These are phyloP conservation scores for Mesitornis unicolor DNA, from an alignment of 2,113 vertebrate genomes.

Conservation along the genomic window DNA sequence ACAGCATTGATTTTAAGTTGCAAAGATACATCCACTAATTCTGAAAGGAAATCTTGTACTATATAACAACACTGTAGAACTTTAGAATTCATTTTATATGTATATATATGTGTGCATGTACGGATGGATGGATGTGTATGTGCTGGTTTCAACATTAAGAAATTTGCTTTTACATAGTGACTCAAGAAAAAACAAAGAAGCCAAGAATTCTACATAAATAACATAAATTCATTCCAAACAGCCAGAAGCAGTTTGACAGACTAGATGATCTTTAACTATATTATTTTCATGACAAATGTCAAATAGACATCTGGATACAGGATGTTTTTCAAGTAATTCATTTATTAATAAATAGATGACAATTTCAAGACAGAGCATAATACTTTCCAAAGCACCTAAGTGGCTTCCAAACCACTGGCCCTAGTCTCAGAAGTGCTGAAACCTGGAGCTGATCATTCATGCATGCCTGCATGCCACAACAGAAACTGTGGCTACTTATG, in stretches of 20 bases:
- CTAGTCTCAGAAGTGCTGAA: not conserved
- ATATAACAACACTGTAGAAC: not conserved
- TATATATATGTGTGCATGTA: accelerated
- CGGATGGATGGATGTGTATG: not conserved
- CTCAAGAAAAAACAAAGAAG: not conserved
- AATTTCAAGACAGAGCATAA: not conserved
- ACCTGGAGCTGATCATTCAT: accelerated
- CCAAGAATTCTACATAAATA: not conserved
- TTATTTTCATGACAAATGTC: not conserved
- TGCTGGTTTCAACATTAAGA: not conserved
- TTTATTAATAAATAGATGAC: not conserved
- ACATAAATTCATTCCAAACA: not conserved
- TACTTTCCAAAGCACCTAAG: not conserved
- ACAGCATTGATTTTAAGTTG: not conserved
- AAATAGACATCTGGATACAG: not conserved
- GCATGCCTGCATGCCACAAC: not conserved
- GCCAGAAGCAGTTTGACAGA: not conserved
- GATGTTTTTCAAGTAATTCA: not conserved
- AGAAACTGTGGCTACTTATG: not conserved
- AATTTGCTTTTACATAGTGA: not conserved
- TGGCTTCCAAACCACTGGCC: not conserved
- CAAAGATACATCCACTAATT: not conserved
- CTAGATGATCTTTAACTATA: not conserved
- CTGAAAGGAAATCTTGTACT: not conserved
- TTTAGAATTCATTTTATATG: not conserved